phyloP scores from a whole-genome alignment of 2,888 invertebrate genomes.

The Epirrita christyi region DNA sequence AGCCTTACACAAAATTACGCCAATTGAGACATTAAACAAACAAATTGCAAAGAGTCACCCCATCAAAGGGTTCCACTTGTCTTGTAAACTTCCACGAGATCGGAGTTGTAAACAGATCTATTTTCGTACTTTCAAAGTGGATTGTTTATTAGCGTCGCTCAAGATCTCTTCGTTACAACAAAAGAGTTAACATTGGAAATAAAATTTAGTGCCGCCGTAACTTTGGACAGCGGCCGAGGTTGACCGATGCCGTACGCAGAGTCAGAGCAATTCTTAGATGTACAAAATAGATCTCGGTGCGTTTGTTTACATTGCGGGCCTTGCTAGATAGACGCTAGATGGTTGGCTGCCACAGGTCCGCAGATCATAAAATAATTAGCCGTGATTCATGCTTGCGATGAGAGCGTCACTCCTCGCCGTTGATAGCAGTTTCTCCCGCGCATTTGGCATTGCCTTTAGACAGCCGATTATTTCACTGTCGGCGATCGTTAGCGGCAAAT shows the following conservation, averaged over 20 bases:
- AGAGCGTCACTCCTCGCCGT: slow-evolving; percentile 68
- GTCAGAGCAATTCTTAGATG: slow-evolving; percentile 24
- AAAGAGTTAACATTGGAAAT: slow-evolving; percentile 70
- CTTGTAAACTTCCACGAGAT: slow-evolving; percentile 55
- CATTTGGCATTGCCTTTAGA: slow-evolving; percentile 79
- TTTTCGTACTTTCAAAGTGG: slow-evolving; percentile 73
- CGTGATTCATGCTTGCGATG: slow-evolving; percentile 72
- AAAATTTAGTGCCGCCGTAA: slow-evolving; percentile 64
- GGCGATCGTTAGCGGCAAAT: slow-evolving; percentile 74
- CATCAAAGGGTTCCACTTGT: slow-evolving; percentile 50
- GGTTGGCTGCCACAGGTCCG: slow-evolving; percentile 9
- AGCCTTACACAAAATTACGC: slow-evolving; percentile 26
- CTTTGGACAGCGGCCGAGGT: slow-evolving; percentile 64
- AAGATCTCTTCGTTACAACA: slow-evolving; percentile 60
- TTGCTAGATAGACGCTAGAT: neutral
- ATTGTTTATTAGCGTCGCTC: slow-evolving; percentile 64
- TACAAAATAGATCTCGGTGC: slow-evolving; percentile 43
- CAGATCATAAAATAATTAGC: slow-evolving; percentile 76
- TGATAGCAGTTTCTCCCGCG: slow-evolving; percentile 60
- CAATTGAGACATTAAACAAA: slow-evolving; percentile 30
- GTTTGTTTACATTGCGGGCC: slow-evolving; percentile 57
- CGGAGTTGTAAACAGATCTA: slow-evolving; percentile 65
- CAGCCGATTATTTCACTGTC: slow-evolving; percentile 80
- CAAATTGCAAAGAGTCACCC: slow-evolving; percentile 28
- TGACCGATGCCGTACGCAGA: slow-evolving; percentile 52